Evolutionary conservation across 2,888 invertebrate genomes (phyloP).

Genomic region (Lampropteryx suffumata): DNA sequence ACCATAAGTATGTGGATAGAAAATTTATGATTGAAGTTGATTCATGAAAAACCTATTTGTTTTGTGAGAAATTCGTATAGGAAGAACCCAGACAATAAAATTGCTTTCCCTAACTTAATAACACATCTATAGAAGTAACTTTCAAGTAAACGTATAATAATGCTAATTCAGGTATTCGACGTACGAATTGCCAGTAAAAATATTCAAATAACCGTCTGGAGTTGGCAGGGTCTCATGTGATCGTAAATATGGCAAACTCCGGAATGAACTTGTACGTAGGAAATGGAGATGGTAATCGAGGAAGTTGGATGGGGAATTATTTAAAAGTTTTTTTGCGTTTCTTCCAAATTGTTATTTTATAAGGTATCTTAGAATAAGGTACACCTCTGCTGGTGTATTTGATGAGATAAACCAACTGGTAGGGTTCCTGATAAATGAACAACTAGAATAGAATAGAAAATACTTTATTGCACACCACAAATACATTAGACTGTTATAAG

Average conservation of each 20-base stretch:
- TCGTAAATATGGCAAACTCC: slow-evolving; percentile 45
- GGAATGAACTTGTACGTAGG: slow-evolving; percentile 38
- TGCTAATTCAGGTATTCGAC: slow-evolving; percentile 24
- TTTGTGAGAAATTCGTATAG: too few relatives aligned
- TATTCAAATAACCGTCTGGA: slow-evolving; percentile 42
- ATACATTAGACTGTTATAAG: too few relatives aligned
- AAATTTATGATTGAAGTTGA: too few relatives aligned
- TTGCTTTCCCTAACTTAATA: slow-evolving; percentile 8
- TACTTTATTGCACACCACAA: too few relatives aligned
- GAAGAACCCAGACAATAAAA: slow-evolving; percentile 3
- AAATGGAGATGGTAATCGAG: slow-evolving; percentile 19
- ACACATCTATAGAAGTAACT: slow-evolving; percentile 12
- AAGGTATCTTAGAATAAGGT: too few relatives aligned
- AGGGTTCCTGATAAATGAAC: too few relatives aligned
- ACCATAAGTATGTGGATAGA: too few relatives aligned
- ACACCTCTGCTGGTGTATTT: too few relatives aligned
- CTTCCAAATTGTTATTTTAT: neutral
- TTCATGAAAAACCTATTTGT: too few relatives aligned
- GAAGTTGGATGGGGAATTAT: slow-evolving; percentile 27
- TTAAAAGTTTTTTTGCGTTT: slow-evolving; percentile 10
- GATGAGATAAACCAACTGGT: too few relatives aligned
- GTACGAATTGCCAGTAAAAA: slow-evolving; percentile 34
- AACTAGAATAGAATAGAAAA: too few relatives aligned
- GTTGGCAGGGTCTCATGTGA: slow-evolving; percentile 20
- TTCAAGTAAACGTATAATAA: slow-evolving; percentile 21